phyloP scores from a whole-genome alignment of 2,113 vertebrate species.

The Vulpes ferrilata region DNA sequence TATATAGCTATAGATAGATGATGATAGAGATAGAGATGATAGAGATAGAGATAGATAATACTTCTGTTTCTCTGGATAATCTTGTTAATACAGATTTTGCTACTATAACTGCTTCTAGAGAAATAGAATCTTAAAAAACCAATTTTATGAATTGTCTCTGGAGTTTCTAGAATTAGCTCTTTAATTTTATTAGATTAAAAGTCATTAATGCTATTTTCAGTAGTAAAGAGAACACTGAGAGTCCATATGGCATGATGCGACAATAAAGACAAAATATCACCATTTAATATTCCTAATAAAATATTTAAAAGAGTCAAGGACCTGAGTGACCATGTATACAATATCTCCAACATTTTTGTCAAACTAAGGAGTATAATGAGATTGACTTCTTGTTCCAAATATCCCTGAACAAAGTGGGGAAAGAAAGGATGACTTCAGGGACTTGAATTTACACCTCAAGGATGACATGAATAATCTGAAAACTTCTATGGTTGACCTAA shows the following conservation, averaged over 20 bases:
- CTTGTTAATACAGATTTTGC: neutral
- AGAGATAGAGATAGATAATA: neutral
- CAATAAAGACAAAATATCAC: neutral
- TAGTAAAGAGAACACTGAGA: neutral
- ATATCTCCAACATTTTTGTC: neutral
- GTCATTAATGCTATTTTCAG: neutral
- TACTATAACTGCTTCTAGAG: neutral
- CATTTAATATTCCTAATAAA: neutral
- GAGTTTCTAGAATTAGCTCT: neutral
- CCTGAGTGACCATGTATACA: neutral
- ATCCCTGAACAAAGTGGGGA: neutral
- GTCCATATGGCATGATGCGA: neutral
- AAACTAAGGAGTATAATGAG: neutral
- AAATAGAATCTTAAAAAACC: neutral
- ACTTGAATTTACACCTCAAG: neutral
- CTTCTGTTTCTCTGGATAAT: neutral
- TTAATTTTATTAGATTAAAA: neutral
- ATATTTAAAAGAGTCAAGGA: neutral
- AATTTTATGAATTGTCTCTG: neutral
- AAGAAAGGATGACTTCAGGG: neutral
- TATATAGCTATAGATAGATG: neutral
- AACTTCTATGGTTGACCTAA: neutral
- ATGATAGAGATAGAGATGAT: neutral
- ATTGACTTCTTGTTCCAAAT: neutral
- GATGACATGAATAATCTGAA: neutral